Conservation (phyloP, 2,888 invertebrate species). For the Papilio protenor region DNA sequence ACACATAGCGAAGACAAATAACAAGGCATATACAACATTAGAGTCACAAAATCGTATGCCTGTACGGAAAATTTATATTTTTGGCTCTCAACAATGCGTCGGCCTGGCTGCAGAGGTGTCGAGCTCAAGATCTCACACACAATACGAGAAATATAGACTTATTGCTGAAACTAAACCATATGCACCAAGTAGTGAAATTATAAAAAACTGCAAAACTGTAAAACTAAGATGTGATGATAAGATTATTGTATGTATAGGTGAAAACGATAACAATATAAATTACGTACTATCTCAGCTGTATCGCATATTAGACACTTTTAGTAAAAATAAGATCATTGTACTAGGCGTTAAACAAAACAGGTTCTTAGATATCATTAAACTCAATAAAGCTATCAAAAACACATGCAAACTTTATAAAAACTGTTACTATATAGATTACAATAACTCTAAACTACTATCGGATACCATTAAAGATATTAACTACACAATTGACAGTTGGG, state of each 20-base stretch:
- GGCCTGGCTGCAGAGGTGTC: conserved; percentile 27
- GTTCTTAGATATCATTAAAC: neutral
- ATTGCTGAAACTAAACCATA: conserved; percentile 35
- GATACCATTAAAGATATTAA: too few species aligned
- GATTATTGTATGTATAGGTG: conserved; percentile 21
- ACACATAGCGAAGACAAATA: neutral
- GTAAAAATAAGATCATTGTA: conserved; percentile 4
- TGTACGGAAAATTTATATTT: neutral
- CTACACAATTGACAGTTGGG: too few species aligned
- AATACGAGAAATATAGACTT: conserved; percentile 30
- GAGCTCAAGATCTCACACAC: conserved; percentile 5
- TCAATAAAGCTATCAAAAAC: neutral
- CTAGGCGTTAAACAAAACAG: neutral
- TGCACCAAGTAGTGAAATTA: conserved; percentile 24
- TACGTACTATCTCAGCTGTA: conserved; percentile 1
- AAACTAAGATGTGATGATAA: conserved; percentile 22
- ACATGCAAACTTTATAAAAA: neutral
- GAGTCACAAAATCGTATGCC: neutral
- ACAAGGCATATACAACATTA: neutral
- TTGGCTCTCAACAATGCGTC: conserved; percentile 37
- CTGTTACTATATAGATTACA: neutral
- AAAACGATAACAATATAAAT: conserved; percentile 27
- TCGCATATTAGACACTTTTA: conserved; percentile 3
- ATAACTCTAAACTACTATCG: neutral
- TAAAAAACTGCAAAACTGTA: conserved; percentile 19